A percentile compares a stretch with the other conserved stretches of the same genome.
Evolutionary conservation across 2,888 invertebrate species (phyloP).

Genomic region (Drosophila tanythrix): DNA sequence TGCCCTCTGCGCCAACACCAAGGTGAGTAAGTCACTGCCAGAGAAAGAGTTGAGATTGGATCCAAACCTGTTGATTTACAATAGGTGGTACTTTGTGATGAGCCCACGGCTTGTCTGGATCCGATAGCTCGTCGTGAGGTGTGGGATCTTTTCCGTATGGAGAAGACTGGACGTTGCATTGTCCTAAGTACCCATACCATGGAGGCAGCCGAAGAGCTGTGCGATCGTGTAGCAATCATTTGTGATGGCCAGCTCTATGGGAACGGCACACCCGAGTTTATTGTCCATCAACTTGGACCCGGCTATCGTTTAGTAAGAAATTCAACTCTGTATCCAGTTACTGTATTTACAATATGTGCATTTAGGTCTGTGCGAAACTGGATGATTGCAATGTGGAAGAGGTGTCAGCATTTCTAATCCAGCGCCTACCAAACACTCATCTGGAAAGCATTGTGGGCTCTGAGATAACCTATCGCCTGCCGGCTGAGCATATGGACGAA

Average conservation of each 20-base stretch:
- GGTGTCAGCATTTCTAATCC: conserved; percentile 87
- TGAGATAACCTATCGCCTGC: conserved; percentile 89
- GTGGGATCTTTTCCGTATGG: conserved; percentile 91
- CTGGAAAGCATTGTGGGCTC: conserved; percentile 89
- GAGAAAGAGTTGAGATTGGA: neutral
- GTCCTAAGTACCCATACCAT: conserved; percentile 93
- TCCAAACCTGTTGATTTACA: neutral
- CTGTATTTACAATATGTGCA: neutral
- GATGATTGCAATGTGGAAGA: conserved; percentile 84
- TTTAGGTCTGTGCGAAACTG: conserved; percentile 83
- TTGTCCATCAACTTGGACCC: conserved; percentile 92
- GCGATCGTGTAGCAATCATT: conserved; percentile 94
- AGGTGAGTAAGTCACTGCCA: conserved; percentile 67
- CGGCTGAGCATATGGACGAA: conserved; percentile 86
- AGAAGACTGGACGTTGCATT: conserved; percentile 90
- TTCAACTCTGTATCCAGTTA: neutral
- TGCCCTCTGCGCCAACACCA: conserved; percentile 88
- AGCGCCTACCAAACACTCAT: conserved; percentile 87
- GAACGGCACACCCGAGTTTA: conserved; percentile 90
- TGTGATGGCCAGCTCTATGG: conserved; percentile 91
- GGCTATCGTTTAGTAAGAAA: conserved; percentile 89
- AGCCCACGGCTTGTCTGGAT: conserved; percentile 93
- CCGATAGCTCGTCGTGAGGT: conserved; percentile 91
- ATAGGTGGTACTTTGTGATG: conserved; percentile 88
- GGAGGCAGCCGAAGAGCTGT: conserved; percentile 94